Conservation (phyloP, 2,113 vertebrate genomes). For the Gila orcuttii region DNA sequence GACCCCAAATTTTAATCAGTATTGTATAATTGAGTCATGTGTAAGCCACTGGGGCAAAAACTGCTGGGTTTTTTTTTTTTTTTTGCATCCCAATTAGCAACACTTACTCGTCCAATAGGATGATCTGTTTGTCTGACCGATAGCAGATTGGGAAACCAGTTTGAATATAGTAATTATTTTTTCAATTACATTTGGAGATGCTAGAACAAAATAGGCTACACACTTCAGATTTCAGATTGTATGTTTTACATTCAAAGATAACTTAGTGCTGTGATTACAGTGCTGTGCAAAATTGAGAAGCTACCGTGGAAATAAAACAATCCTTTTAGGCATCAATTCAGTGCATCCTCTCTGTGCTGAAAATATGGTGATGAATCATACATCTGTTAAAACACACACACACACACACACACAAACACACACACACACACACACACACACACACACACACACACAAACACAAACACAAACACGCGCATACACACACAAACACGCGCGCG, state of each 20-base stretch:
- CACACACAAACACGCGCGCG: conserved; percentile 14
- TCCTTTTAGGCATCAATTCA: conserved; percentile 34
- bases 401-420: conserved; percentile 31
- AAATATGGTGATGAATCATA: conserved; percentile 49
- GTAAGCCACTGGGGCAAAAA: not conserved
- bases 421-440: conserved; percentile 13
- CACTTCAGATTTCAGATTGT: not conserved
- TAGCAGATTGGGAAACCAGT: not conserved
- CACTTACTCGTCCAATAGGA: not conserved
- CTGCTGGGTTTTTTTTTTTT: not conserved
- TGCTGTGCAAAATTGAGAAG: not conserved
- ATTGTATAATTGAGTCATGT: too few species aligned
- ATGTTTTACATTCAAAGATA: conserved; percentile 8
- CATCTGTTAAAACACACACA: conserved; percentile 43
- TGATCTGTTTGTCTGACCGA: not conserved
- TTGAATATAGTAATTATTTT: not conserved
- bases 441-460: conserved; percentile 12
- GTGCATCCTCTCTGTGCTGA: conserved; percentile 30
- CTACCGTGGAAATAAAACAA: conserved; percentile 7
- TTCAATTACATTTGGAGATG: not conserved
- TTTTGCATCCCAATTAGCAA: not conserved
- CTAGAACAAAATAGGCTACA: not conserved
- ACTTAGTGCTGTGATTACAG: not conserved
- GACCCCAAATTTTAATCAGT: too few species aligned
- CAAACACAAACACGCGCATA: conserved; percentile 27